Conservation (phyloP, 2,113 vertebrate genomes). For the Apaloderma vittatum region DNA sequence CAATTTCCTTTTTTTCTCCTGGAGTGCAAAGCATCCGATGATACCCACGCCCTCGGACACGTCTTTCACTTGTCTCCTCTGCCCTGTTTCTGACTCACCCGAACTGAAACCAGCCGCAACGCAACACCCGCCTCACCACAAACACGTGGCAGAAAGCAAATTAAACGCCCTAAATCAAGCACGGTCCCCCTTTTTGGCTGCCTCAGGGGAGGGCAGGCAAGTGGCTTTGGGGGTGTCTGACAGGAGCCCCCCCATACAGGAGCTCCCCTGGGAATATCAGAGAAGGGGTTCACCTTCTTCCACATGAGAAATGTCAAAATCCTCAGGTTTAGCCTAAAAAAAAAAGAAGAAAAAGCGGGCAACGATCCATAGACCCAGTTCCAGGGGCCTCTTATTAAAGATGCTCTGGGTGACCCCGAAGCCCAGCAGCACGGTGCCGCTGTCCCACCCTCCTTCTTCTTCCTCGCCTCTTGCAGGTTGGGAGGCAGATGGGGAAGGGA, state of each 20-base stretch:
- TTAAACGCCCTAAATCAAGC: background rate
- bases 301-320: background rate
- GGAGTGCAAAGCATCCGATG: fast-evolving
- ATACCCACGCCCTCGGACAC: fast-evolving
- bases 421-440: fast-evolving
- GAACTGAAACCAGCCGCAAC: background rate
- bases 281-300: background rate
- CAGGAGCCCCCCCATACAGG: background rate
- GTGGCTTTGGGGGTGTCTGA: background rate
- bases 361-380: background rate
- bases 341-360: background rate
- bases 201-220: fast-evolving
- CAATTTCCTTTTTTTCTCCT: background rate
- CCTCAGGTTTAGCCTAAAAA: background rate
- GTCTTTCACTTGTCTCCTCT: fast-evolving
- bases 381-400: background rate
- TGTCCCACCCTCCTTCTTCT: background rate
- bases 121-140: background rate
- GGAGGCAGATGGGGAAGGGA: background rate
- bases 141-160: background rate
- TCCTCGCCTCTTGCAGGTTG: fast-evolving
- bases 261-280: background rate
- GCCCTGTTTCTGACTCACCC: background rate
- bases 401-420: background rate
- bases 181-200: background rate